Evolutionary conservation across 37 sponge, comb jelly and placozoan species (phyloP).

Genomic region (Bolinopsis microptera): DNA sequence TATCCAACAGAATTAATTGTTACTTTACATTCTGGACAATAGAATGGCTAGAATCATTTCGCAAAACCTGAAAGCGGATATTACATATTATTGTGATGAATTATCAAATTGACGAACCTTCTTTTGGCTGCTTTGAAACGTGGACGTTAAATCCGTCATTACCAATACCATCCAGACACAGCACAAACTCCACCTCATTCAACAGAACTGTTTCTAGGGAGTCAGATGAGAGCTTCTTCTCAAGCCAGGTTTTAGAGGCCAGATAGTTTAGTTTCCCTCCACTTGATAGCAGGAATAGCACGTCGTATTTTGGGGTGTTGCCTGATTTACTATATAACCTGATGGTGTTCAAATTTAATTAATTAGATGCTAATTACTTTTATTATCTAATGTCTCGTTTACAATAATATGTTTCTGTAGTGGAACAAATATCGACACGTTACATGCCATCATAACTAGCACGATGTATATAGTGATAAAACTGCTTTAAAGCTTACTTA

Average conservation of each 20-base stretch:
- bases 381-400: neutral
- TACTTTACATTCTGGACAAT: too few relatives aligned
- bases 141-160: constrained; percentile 73
- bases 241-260: constrained; percentile 81
- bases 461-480: neutral
- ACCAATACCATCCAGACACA: constrained; percentile 85
- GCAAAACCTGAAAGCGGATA: too few relatives aligned
- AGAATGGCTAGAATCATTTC: too few relatives aligned
- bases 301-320: constrained; percentile 69
- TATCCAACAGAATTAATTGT: too few relatives aligned
- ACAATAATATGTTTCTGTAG: too few relatives aligned
- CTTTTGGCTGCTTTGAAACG: constrained; percentile 88
- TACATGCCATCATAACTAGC: neutral
- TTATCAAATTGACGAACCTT: too few relatives aligned
- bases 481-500: constrained; percentile 68
- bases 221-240: constrained; percentile 67
- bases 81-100: too few relatives aligned
- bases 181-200: constrained; percentile 75
- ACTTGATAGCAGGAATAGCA: constrained; percentile 82
- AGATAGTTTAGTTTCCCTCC: constrained; percentile 88
- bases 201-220: constrained; percentile 67
- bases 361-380: neutral
- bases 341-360: neutral
- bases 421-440: neutral
- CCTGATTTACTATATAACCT: constrained; percentile 23